These are phyloP conservation scores for Calameuta filiformis DNA, from an alignment of 2,888 invertebrate species.

Conservation along the genomic window DNA sequence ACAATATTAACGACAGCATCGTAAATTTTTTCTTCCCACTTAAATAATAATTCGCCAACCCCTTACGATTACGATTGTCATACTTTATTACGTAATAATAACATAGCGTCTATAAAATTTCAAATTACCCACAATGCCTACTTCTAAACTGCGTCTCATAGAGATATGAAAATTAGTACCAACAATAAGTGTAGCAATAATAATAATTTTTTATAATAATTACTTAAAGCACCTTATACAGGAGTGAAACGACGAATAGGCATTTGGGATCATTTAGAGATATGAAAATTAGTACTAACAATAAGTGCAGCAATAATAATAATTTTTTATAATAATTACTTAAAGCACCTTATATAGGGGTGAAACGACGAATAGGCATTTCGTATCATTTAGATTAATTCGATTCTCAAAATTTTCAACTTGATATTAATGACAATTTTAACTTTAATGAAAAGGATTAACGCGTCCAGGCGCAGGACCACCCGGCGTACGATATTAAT, in stretches of 20 bases:
- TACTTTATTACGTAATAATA: too few relatives aligned
- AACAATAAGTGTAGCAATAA: neutral
- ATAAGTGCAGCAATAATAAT: neutral
- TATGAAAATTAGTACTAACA: neutral
- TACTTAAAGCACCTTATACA: too few relatives aligned
- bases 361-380: too few relatives aligned
- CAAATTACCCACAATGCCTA: neutral
- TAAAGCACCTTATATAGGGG: too few relatives aligned
- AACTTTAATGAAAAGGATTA: conserved; percentile 31
- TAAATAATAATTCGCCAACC: neutral
- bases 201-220: too few relatives aligned
- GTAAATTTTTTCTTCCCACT: neutral
- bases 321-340: too few relatives aligned
- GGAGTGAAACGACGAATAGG: too few relatives aligned
- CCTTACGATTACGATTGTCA: neutral
- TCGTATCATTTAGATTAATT: neutral
- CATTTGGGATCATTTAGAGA: too few relatives aligned
- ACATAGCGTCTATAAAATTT: neutral
- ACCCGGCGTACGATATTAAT: conserved; percentile 36
- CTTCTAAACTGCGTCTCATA: neutral
- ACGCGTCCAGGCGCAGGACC: conserved; percentile 22
- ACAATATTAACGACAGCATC: neutral
- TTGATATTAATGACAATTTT: conserved; percentile 30
- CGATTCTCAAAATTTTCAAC: neutral
- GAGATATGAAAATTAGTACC: neutral